phyloP scores from a whole-genome alignment of 2,113 vertebrate genomes.

The Microtus oregoni region DNA sequence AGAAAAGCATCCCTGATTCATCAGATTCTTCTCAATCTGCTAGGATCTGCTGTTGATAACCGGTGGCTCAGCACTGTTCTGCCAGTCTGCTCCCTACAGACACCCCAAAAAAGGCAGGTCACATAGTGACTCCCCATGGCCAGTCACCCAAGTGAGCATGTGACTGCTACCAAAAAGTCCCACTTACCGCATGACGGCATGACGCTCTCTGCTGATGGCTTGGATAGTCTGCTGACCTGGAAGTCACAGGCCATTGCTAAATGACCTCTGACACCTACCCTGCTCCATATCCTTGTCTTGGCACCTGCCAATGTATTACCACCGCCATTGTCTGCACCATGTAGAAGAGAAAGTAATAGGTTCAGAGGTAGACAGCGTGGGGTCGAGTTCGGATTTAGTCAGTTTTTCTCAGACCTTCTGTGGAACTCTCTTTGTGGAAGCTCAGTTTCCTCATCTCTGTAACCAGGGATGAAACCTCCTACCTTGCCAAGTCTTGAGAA shows the following conservation, averaged over 20 bases:
- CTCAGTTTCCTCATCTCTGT: not conserved
- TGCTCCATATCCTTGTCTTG: not conserved
- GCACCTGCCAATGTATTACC: not conserved
- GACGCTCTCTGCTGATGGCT: not conserved
- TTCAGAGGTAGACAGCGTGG: not conserved
- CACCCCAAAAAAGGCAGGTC: not conserved
- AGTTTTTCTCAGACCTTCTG: not conserved
- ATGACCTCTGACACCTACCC: not conserved
- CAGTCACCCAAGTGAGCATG: not conserved
- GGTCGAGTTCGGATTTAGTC: not conserved
- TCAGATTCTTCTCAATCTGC: not conserved
- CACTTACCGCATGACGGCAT: not conserved
- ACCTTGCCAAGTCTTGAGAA: not conserved
- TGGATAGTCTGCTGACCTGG: not conserved
- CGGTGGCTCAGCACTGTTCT: not conserved
- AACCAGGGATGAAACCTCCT: not conserved
- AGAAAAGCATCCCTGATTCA: not conserved
- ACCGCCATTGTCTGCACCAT: not conserved
- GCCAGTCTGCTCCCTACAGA: not conserved
- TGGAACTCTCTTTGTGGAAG: not conserved
- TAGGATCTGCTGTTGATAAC: not conserved
- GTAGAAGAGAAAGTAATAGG: not conserved
- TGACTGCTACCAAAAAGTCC: not conserved
- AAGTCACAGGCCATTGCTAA: not conserved
- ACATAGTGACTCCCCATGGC: not conserved